Base-by-base conservation (phyloP, 1,140 invertebrate genomes). In the Calephelis nemesis region DNA sequence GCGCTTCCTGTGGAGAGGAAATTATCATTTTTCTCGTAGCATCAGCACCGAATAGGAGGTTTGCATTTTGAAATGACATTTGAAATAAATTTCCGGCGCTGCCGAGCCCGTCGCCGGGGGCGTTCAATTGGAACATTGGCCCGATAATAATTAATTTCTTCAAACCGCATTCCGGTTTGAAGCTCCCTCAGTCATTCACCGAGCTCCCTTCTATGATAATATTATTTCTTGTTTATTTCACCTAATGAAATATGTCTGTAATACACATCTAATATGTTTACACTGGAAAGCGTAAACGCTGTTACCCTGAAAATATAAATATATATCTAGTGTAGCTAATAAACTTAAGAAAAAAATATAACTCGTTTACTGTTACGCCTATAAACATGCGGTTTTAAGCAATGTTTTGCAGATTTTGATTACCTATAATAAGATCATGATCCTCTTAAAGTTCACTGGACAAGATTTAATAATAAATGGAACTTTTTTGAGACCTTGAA, bases 91-190 rank as follows among this genome's bases (percentile, higher is more conserved):
- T 83, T 87, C 87, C 87, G 84, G 69, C n/a, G 47, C 62, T 73
- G 52, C 79, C 58, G 12, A 60, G 40, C 58, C 58, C 74, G 74
- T 74, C 78, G 76, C 74, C 74, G 77, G 77, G 74, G 74, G 79
- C 75, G 76, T 77, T 85, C 82, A 77, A 87, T 89, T 87, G 83
- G 81, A 89, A 89, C 81, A 89, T 89, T 88, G 84, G 81, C 84
- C 75, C 73, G 83, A 85, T 88, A 82, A 86, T 87, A 82, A 85
- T 83, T 85, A 85, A 82, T 85, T 83, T 76, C 73, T 69, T 79
- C 76, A 84, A 78, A 78, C 83, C 83, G 72, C 79, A 78, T 67
- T 81, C 75, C 80, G 75, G 68, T 71, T 78, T 75, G 68, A 68
- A 58, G 71, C 67, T 69, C 69, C 72, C 66, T 63, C 71, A 64